A percentile compares a stretch with the other conserved stretches of the same genome.
Conservation (phyloP, 2,888 invertebrate species). For the Operophtera brumata region DNA sequence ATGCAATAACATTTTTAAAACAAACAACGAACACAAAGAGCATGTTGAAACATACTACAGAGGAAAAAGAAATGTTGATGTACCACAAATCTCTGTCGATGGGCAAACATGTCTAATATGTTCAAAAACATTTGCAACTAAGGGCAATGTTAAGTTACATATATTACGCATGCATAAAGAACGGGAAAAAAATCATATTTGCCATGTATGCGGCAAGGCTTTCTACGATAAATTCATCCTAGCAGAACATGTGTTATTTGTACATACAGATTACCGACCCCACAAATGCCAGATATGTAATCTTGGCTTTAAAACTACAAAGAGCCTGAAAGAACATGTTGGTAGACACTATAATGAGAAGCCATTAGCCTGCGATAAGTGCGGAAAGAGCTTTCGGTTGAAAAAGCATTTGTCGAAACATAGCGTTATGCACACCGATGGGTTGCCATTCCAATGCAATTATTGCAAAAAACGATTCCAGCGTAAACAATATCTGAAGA, state of each 20-base stretch:
- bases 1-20: slow-evolving; percentile 52
- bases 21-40: slow-evolving; percentile 41
- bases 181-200: slow-evolving; percentile 54
- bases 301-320: slow-evolving; percentile 48
- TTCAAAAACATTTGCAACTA: slow-evolving; percentile 53
- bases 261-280: slow-evolving; percentile 55
- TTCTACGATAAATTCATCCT: slow-evolving; percentile 53
- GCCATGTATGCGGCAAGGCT: slow-evolving; percentile 62
- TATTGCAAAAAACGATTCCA: slow-evolving; percentile 86
- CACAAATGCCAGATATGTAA: slow-evolving; percentile 64
- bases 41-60: slow-evolving; percentile 45
- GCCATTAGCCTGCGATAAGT: slow-evolving; percentile 55
- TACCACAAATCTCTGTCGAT: slow-evolving; percentile 31
- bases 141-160: slow-evolving; percentile 66
- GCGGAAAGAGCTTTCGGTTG: slow-evolving; percentile 50
- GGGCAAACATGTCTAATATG: slow-evolving; percentile 53
- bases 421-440: slow-evolving; percentile 85
- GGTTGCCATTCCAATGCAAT: slow-evolving; percentile 85
- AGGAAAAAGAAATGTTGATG: slow-evolving; percentile 36
- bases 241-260: slow-evolving; percentile 44
- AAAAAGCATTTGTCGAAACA: slow-evolving; percentile 79
- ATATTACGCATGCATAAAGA: slow-evolving; percentile 77
- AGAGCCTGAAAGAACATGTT: slow-evolving; percentile 48
- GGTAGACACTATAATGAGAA: slow-evolving; percentile 50
- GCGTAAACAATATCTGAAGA: slow-evolving; percentile 21